Evolutionary conservation across 2,797 vertebrate genomes (phyloP).

Genomic region (Perodicticus potto): DNA sequence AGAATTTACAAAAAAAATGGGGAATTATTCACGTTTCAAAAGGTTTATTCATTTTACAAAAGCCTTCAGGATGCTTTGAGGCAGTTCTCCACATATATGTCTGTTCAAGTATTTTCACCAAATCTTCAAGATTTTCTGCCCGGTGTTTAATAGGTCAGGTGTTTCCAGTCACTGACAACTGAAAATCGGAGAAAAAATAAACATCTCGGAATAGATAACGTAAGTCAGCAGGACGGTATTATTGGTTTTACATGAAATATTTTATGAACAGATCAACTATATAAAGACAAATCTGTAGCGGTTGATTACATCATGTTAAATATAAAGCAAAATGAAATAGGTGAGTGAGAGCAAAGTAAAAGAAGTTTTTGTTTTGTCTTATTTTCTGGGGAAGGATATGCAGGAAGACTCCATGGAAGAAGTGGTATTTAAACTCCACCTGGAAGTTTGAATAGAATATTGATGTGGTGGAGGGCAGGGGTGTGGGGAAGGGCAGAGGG

Average conservation of each 20-base stretch:
- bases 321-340: neutral
- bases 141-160: too few relatives aligned
- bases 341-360: conserved; percentile 34
- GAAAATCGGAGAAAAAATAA: conserved; percentile 12
- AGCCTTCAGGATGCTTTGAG: neutral
- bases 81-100: conserved; percentile 14
- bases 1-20: conserved; percentile 50
- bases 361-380: neutral
- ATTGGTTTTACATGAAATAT: conserved; percentile 21
- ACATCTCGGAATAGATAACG: conserved; percentile 12
- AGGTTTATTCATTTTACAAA: conserved; percentile 22
- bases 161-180: neutral
- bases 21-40: conserved; percentile 13
- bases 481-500: neutral
- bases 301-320: neutral
- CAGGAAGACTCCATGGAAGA: conserved; percentile 1
- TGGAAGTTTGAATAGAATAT: neutral
- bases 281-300: neutral
- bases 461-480: neutral
- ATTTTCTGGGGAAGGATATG: conserved; percentile 2
- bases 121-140: neutral
- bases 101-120: conserved; percentile 25
- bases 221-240: neutral
- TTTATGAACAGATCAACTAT: neutral
- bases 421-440: conserved; percentile 33